Evolutionary conservation across 2,113 vertebrate species (phyloP).

Genomic region (Lethenteron reissneri): DNA sequence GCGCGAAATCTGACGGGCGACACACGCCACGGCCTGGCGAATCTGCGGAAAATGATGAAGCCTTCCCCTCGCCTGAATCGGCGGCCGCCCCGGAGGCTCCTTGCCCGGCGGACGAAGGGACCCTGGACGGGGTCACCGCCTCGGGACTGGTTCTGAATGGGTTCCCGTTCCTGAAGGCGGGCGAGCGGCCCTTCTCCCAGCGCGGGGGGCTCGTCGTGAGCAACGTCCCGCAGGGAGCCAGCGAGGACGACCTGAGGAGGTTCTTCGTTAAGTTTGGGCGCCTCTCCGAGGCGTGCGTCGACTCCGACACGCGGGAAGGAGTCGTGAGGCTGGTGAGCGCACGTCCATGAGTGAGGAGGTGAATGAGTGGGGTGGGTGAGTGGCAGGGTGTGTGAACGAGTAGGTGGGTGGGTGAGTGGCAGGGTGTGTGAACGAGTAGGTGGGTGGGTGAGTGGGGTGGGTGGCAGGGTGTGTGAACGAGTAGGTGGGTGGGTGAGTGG

Average conservation of each 20-base stretch:
- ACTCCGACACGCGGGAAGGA: not conserved
- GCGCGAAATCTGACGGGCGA: too few species aligned
- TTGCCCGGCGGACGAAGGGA: not conserved
- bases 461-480: too few species aligned
- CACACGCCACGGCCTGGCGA: too few species aligned
- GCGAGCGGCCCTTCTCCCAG: not conserved
- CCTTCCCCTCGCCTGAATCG: not conserved
- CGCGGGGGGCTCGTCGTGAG: not conserved
- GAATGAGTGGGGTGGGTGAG: not conserved
- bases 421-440: too few species aligned
- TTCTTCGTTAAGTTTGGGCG: not conserved
- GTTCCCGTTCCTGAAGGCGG: constrained; percentile 2
- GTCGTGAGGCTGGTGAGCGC: constrained; percentile 2
- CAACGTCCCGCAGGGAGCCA: not conserved
- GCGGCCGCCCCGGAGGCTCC: not conserved
- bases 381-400: not conserved
- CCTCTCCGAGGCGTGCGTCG: not conserved
- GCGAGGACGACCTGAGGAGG: not conserved
- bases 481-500: too few species aligned
- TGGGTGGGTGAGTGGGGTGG: too few species aligned
- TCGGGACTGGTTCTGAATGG: not conserved
- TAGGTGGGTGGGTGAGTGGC: too few species aligned
- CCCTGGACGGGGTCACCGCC: not conserved
- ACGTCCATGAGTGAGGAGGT: too few species aligned
- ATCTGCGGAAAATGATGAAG: too few species aligned